Evolutionary conservation across 2,797 vertebrate genomes (phyloP).

Genomic region (Chloroceryle amazona): DNA sequence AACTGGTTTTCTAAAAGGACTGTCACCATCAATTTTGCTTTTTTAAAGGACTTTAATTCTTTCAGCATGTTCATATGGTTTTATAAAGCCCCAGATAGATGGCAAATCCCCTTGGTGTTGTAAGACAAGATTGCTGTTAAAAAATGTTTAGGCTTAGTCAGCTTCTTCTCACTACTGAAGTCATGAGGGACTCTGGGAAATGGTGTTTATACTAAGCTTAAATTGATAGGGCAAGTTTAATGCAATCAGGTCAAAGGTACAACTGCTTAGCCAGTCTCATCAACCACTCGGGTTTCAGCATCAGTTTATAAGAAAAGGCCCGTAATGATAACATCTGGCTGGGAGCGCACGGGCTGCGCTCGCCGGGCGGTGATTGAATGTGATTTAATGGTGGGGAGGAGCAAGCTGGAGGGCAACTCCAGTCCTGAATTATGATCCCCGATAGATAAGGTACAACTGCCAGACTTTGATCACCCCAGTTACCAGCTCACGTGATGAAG

Average conservation of each 20-base stretch:
- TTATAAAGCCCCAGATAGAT: conserved; percentile 86
- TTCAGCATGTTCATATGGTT: conserved; percentile 88
- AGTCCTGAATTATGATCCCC: conserved; percentile 79
- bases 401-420: conserved; percentile 76
- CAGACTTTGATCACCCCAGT: conserved; percentile 76
- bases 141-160: conserved; percentile 88
- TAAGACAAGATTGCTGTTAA: conserved; percentile 91
- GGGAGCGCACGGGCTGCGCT: conserved; percentile 77
- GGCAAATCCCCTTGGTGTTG: conserved; percentile 88
- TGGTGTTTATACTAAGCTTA: conserved; percentile 88
- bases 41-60: conserved; percentile 87
- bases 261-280: conserved; percentile 90
- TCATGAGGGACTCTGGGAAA: conserved; percentile 87
- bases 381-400: conserved; percentile 83
- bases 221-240: conserved; percentile 91
- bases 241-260: conserved; percentile 89
- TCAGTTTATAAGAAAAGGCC: conserved; percentile 86
- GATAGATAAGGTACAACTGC: conserved; percentile 79
- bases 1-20: conserved; percentile 82
- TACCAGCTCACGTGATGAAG: conserved; percentile 59
- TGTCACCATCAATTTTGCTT: conserved; percentile 86
- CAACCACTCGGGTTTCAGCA: conserved; percentile 88
- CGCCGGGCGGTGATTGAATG: conserved; percentile 80
- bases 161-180: conserved; percentile 85
- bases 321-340: conserved; percentile 88